These are phyloP conservation scores for Neodiprion pinetum DNA, from an alignment of 1,140 invertebrate genomes.

Conservation along the genomic window DNA sequence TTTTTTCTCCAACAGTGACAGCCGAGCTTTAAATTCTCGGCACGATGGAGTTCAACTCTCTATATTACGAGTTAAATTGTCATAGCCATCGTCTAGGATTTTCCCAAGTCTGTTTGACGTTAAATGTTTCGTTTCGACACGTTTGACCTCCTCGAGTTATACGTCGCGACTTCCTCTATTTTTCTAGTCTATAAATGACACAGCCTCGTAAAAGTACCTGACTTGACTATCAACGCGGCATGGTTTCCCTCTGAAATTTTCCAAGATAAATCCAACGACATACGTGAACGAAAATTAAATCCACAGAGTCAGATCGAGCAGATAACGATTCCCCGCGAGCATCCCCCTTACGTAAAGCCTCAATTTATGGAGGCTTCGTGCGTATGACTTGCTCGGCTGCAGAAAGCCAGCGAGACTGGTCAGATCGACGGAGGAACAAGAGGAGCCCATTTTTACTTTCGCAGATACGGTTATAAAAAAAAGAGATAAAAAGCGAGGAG, in stretches of 20 bases:
- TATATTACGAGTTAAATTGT: neutral
- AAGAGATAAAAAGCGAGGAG: neutral
- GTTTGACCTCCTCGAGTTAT: neutral
- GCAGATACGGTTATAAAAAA: neutral
- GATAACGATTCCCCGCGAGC: neutral
- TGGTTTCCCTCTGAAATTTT: too few relatives aligned
- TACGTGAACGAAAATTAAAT: neutral
- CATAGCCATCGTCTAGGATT: neutral
- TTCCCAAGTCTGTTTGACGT: neutral
- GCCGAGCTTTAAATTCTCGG: neutral
- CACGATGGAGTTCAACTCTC: neutral
- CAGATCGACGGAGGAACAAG: neutral
- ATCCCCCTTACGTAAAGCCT: neutral
- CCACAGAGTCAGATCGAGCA: neutral
- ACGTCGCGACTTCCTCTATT: neutral
- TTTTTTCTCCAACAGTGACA: neutral
- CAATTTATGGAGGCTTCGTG: neutral
- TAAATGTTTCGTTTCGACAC: neutral
- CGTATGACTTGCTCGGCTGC: neutral
- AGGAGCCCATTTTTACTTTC: neutral
- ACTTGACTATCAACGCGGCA: neutral
- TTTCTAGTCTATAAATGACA: neutral
- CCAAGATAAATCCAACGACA: too few relatives aligned
- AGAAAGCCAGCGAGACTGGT: neutral
- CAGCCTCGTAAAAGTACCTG: neutral